These are phyloP conservation scores for Nasua narica DNA, from an alignment of 2,797 vertebrate species.

Conservation along the genomic window DNA sequence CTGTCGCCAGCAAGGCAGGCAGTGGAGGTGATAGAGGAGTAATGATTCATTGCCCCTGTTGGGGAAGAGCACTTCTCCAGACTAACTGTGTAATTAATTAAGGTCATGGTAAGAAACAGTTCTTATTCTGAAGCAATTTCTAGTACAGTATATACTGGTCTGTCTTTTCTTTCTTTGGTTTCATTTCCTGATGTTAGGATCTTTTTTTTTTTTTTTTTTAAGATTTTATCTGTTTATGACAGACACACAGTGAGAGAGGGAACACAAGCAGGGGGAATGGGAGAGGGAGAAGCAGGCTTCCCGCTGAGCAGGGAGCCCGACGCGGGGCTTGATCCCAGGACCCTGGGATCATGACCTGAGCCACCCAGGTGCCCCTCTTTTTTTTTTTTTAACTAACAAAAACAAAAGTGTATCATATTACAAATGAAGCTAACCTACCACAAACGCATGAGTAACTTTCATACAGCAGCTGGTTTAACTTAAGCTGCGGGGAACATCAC, in stretches of 20 bases:
- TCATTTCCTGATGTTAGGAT: not conserved
- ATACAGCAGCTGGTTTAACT: constrained; percentile 9
- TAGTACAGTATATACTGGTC: not conserved
- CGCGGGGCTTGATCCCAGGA: no score
- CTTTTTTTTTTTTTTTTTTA: not conserved
- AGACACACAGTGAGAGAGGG: no score
- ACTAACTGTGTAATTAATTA: not conserved
- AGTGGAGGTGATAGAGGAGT: not conserved
- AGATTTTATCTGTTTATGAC: no score
- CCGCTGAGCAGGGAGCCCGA: no score
- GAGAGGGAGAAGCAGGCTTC: no score
- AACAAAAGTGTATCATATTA: not conserved
- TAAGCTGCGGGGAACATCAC: not conserved
- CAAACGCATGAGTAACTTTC: constrained; percentile 18
- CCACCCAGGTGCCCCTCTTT: not conserved
- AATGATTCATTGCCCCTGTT: not conserved
- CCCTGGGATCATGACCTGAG: no score
- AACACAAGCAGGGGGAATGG: no score
- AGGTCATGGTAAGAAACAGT: not conserved
- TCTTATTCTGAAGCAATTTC: not conserved
- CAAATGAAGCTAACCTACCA: constrained; percentile 32
- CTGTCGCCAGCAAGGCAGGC: not conserved
- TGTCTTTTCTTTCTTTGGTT: not conserved
- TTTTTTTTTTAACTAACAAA: not conserved
- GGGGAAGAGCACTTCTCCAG: not conserved